Evolutionary conservation across 2,797 vertebrate genomes (phyloP).

Genomic region (Hydrocynus forskahlii): DNA sequence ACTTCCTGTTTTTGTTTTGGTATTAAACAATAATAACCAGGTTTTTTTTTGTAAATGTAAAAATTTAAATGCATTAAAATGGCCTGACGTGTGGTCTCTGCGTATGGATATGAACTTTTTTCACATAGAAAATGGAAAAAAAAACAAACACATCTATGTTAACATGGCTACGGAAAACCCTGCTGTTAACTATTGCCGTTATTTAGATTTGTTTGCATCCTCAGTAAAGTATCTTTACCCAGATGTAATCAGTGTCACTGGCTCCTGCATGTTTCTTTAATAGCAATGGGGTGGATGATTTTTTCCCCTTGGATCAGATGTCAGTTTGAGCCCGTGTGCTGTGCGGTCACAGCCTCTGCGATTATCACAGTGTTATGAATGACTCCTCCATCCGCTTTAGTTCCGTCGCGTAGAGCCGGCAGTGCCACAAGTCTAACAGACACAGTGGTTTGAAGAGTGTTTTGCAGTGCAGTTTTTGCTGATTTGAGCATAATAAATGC

Average conservation of each 20-base stretch:
- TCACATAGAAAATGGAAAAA: no score
- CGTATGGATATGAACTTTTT: no score
- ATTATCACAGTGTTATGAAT: slow-evolving; percentile 38
- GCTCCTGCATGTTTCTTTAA: slow-evolving; percentile 63
- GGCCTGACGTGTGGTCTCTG: no score
- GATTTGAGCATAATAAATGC: not conserved
- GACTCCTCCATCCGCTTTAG: slow-evolving; percentile 5
- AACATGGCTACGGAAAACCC: not conserved
- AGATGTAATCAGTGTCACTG: slow-evolving; percentile 57
- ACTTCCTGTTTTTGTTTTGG: no score
- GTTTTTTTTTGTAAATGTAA: no score
- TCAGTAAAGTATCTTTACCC: slow-evolving; percentile 41
- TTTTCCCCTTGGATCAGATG: slow-evolving; percentile 53
- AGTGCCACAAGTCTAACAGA: not conserved
- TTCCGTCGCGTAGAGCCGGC: not conserved
- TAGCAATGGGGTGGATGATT: slow-evolving; percentile 54
- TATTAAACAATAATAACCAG: no score
- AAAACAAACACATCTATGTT: no score
- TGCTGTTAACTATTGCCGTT: not conserved
- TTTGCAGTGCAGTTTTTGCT: not conserved
- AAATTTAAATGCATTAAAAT: no score
- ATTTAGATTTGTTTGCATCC: slow-evolving; percentile 20
- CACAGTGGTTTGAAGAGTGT: not conserved
- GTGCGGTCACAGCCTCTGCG: not conserved
- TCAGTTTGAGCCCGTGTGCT: slow-evolving; percentile 28